A percentile compares a stretch with the other conserved stretches of the same genome.
These are phyloP conservation scores for Megalops cyprinoides DNA, from an alignment of 2,797 vertebrate genomes.

Conservation along the genomic window DNA sequence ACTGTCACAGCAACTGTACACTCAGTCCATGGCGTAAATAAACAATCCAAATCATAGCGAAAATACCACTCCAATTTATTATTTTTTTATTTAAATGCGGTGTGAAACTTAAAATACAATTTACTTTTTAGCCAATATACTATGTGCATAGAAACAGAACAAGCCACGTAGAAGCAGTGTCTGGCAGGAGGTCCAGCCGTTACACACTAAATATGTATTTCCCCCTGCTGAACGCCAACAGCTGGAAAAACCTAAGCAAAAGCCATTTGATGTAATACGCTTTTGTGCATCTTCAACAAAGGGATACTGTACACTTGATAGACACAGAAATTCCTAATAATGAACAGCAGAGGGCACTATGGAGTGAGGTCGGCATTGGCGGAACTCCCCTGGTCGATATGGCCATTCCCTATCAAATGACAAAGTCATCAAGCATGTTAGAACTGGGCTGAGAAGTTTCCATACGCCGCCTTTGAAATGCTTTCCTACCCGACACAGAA, in stretches of 20 bases:
- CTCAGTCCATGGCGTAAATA: no score
- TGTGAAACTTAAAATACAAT: no score
- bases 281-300: constrained; percentile 30
- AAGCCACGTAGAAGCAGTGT: not conserved
- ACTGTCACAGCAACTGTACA: no score
- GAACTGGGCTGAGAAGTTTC: constrained; percentile 26
- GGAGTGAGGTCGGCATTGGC: not conserved
- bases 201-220: not conserved
- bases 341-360: constrained; percentile 24
- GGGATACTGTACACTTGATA: constrained; percentile 8
- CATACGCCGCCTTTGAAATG: no score
- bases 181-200: not conserved
- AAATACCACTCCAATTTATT: no score
- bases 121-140: no score
- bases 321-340: not conserved
- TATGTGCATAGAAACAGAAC: not conserved
- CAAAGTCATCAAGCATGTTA: constrained; percentile 24
- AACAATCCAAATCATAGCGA: no score
- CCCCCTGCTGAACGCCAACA: not conserved
- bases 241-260: not conserved
- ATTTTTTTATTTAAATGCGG: no score
- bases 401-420: constrained; percentile 26
- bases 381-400: constrained; percentile 5
- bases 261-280: not conserved
- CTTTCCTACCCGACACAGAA: not conserved